A percentile compares a stretch with the other conserved stretches of the same genome.
Conservation (phyloP, 1,140 invertebrate genomes). For the Drosophila persimilis region DNA sequence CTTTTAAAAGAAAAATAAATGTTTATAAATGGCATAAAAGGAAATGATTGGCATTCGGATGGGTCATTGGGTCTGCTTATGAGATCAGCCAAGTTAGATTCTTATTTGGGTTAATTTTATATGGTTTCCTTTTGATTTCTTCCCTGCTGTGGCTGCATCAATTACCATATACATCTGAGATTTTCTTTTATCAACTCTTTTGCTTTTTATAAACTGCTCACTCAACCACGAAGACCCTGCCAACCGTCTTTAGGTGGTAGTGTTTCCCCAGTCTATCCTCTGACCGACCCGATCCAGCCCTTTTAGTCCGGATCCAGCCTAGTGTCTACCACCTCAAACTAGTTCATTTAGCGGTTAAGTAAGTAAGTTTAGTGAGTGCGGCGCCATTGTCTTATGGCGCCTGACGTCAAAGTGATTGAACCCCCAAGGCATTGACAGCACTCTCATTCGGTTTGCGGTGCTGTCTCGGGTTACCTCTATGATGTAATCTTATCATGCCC, state of each 20-base stretch:
- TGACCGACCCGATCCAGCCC: conserved; percentile 21
- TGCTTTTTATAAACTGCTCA: too few species aligned
- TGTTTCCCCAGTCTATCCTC: conserved; percentile 1
- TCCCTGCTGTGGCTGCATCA: neutral
- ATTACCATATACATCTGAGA: neutral
- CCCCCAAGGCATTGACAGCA: conserved; percentile 23
- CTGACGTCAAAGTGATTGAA: conserved; percentile 54
- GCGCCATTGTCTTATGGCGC: conserved; percentile 33
- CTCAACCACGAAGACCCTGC: neutral
- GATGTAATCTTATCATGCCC: conserved; percentile 37
- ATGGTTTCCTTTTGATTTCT: neutral
- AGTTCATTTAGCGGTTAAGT: conserved; percentile 64
- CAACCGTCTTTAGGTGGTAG: neutral
- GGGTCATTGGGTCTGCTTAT: conserved; percentile 3
- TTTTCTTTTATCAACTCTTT: neutral
- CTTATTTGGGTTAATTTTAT: neutral
- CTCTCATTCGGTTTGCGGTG: conserved; percentile 3
- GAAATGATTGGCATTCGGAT: conserved; percentile 14
- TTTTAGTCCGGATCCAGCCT: conserved; percentile 24
- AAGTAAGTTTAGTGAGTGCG: conserved; percentile 22
- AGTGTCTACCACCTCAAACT: conserved; percentile 39
- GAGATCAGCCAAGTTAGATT: too few species aligned
- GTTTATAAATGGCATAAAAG: conserved; percentile 17
- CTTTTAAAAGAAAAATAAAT: conserved; percentile 18
- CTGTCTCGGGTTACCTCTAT: conserved; percentile 43